Base-by-base conservation (phyloP, 1,140 invertebrate genomes). In the Caenorhabditis brenneri region DNA sequence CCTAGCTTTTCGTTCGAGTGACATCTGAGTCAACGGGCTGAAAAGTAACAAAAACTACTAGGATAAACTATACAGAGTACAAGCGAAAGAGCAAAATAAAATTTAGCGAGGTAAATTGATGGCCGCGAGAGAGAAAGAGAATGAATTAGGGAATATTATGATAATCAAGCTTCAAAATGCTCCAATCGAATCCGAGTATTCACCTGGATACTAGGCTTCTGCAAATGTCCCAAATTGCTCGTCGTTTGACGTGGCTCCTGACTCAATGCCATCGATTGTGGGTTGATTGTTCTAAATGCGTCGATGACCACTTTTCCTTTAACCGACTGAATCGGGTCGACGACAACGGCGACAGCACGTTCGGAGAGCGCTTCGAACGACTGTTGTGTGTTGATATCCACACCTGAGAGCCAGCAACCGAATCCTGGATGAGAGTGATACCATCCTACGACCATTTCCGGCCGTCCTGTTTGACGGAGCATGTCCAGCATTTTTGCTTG, bases 401-500 rank as follows among this genome's bases (percentile, higher is more conserved):
- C 98, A 80, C 88, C 93, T n/a, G 98, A 99, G 24, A 99, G 92
- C 98, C 98, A 99, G 91, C 97, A 99, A 49, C 98, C 98, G 93
- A 99, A 99, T 49, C 97, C 98, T 88, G 97, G 97, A 94, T 99
- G 97, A 69, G 97, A 98, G 90, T 99, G 97, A 89, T 99, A 85
- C 97, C 97, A 99, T 65, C 97, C 97, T 60, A 99, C 97, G 16
- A 99, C 98, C 97, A 99, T 99, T 93, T 99, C 98, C 7, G 98
- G 98, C 81, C 97, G 92, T 1, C 97, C 98, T 84, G 97, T 99
- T 92, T 99, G 97, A 91, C 97, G 96, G 53, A 99, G 92, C 98
- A 99, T 99, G 89, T 99, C 98, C 92, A 99, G 95, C 98, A 99
- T 99, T 92, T 98, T 99, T 27, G 98, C 97, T 93, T 99, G 97